These are phyloP conservation scores for Cherax destructor DNA, from an alignment of 1,140 invertebrate genomes.

Conservation along the genomic window DNA sequence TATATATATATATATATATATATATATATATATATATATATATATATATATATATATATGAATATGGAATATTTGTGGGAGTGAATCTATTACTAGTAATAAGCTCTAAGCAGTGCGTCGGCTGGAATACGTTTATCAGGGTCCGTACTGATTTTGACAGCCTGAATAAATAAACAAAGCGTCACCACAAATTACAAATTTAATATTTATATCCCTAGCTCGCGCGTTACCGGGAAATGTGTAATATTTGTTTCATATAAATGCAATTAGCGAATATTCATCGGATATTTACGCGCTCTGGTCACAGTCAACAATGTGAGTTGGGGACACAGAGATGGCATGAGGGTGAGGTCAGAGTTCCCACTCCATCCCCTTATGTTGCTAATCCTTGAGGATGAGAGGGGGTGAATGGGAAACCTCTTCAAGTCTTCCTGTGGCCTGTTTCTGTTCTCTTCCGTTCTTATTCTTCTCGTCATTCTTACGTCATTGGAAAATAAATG, in stretches of 20 bases:
- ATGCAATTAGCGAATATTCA: slow-evolving; percentile 17
- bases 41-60: too few species aligned
- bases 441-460: too few species aligned
- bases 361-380: too few species aligned
- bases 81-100: neutral
- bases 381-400: too few species aligned
- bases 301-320: neutral
- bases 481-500: too few species aligned
- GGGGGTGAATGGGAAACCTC: too few species aligned
- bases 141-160: slow-evolving; percentile 3
- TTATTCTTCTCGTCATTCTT: too few species aligned
- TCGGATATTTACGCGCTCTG: neutral
- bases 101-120: neutral
- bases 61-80: neutral
- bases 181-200: slow-evolving; percentile 14
- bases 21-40: too few species aligned
- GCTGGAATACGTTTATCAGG: neutral
- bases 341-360: too few species aligned
- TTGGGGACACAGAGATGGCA: neutral
- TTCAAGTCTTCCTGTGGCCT: too few species aligned
- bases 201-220: neutral
- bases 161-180: neutral
- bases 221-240: neutral
- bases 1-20: too few species aligned
- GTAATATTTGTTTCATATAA: slow-evolving; percentile 12